A percentile compares a stretch with the other conserved stretches of the same genome.
phyloP scores from a whole-genome alignment of 2,797 vertebrate species.

The Sebastes cheni region DNA sequence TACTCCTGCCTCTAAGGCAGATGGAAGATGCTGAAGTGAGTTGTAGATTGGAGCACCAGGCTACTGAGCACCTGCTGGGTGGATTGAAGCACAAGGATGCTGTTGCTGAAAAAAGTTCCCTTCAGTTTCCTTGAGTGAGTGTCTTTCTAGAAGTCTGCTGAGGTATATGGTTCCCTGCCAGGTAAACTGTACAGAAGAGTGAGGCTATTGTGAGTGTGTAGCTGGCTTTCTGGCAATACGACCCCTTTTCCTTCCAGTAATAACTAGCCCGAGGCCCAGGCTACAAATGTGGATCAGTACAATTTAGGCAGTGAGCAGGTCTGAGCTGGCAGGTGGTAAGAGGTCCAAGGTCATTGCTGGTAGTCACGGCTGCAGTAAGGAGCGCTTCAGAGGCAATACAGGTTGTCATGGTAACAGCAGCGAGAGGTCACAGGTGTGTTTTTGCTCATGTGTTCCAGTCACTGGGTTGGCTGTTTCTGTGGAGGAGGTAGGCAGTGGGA shows the following conservation, averaged over 20 bases:
- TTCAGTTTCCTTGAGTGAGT: constrained; percentile 23
- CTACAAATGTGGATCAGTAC: constrained; percentile 14
- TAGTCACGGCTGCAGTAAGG: constrained; percentile 38
- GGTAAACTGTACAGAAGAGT: neutral
- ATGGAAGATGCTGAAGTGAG: constrained; percentile 42
- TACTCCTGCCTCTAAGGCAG: constrained; percentile 47
- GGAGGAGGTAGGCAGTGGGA: constrained; percentile 68
- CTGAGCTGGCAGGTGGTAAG: constrained; percentile 32
- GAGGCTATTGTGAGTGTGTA: constrained; percentile 18
- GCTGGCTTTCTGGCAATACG: neutral
- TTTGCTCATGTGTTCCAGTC: constrained; percentile 34
- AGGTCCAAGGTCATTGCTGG: constrained; percentile 61
- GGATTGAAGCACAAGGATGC: constrained; percentile 28
- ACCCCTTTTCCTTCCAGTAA: neutral
- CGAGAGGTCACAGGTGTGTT: constrained; percentile 56
- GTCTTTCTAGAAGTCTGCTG: constrained; percentile 33
- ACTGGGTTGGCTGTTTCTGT: constrained; percentile 46
- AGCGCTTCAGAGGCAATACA: constrained; percentile 60
- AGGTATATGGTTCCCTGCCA: constrained; percentile 62
- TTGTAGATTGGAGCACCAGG: constrained; percentile 26
- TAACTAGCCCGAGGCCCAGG: neutral
- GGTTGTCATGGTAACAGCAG: constrained; percentile 63
- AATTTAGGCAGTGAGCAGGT: constrained; percentile 24
- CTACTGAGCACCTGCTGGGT: constrained; percentile 1
- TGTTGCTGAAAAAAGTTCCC: constrained; percentile 3